Percentiles rank a stretch among this genome's conserved stretches.
phyloP scores from a whole-genome alignment of 2,113 vertebrate genomes.

The Sula dactylatra region DNA sequence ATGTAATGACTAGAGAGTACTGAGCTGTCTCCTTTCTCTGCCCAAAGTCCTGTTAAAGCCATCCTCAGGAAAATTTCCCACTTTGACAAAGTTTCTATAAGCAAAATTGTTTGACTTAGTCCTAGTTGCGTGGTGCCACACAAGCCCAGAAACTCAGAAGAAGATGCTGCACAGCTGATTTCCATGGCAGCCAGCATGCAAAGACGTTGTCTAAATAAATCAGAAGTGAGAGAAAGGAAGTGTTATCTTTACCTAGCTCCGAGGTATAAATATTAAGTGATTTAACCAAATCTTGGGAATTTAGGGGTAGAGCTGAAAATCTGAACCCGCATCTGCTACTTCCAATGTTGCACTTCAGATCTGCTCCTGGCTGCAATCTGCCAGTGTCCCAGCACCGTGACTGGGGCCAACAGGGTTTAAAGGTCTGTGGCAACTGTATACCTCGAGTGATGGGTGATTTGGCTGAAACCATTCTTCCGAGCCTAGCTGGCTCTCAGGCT shows the following conservation, averaged over 20 bases:
- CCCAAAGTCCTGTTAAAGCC: not conserved
- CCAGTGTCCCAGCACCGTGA: not conserved
- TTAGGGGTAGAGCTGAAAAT: not conserved
- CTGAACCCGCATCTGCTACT: not conserved
- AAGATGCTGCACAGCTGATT: not conserved
- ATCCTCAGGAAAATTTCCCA: not conserved
- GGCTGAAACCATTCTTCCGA: not conserved
- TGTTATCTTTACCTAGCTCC: not conserved
- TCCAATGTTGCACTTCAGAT: rapidly evolving
- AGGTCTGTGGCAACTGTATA: not conserved
- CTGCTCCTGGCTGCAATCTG: not conserved
- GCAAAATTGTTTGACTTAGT: not conserved
- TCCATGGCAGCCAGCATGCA: not conserved
- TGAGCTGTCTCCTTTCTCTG: not conserved
- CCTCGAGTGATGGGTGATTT: not conserved
- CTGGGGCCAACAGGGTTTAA: not conserved
- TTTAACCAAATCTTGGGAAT: not conserved
- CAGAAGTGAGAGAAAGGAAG: not conserved
- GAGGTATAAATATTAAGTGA: not conserved
- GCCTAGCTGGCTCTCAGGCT: not conserved
- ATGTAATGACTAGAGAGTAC: not conserved
- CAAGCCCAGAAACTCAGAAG: not conserved
- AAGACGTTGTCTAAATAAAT: not conserved
- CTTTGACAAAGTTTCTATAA: not conserved
- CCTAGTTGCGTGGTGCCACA: not conserved